Conservation (phyloP, 2,797 vertebrate genomes). For the Crocidura indochinensis region DNA sequence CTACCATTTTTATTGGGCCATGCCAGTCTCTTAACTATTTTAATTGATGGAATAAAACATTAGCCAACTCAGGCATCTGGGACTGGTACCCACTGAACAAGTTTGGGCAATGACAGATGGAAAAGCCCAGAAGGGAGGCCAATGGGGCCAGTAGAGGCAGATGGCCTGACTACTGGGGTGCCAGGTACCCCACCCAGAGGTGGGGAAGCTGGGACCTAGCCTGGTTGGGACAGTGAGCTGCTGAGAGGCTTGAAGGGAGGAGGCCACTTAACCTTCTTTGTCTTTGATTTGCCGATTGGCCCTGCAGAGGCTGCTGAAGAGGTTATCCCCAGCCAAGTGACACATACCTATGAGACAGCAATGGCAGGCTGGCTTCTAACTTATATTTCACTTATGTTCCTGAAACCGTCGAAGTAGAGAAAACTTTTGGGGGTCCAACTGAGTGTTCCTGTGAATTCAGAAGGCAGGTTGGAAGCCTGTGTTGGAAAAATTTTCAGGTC, state of each 20-base stretch:
- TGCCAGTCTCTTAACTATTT: slow-evolving; percentile 66
- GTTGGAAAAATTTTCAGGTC: neutral
- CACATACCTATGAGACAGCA: neutral
- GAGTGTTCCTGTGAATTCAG: neutral
- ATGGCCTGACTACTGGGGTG: too few relatives aligned
- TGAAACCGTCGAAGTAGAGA: neutral
- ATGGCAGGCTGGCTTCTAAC: too few relatives aligned
- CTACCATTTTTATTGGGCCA: slow-evolving; percentile 57
- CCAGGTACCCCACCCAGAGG: too few relatives aligned
- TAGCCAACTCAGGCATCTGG: neutral
- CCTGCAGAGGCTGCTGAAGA: neutral
- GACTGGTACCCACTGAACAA: slow-evolving; percentile 6
- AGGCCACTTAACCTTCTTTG: too few relatives aligned
- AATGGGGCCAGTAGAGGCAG: neutral
- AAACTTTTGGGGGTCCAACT: neutral
- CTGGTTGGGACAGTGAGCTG: neutral
- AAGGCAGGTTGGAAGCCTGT: fast-evolving
- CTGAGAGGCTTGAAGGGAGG: neutral
- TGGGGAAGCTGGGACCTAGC: too few relatives aligned
- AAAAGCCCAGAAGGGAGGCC: neutral
- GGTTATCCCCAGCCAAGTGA: fast-evolving
- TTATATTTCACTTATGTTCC: neutral
- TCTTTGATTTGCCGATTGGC: too few relatives aligned
- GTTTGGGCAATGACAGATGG: slow-evolving; percentile 16
- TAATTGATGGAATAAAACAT: slow-evolving; percentile 72